Percentiles rank a stretch among this genome's conserved stretches.
Evolutionary conservation across 2,113 vertebrate genomes (phyloP).

Genomic region (Eclectus roratus): DNA sequence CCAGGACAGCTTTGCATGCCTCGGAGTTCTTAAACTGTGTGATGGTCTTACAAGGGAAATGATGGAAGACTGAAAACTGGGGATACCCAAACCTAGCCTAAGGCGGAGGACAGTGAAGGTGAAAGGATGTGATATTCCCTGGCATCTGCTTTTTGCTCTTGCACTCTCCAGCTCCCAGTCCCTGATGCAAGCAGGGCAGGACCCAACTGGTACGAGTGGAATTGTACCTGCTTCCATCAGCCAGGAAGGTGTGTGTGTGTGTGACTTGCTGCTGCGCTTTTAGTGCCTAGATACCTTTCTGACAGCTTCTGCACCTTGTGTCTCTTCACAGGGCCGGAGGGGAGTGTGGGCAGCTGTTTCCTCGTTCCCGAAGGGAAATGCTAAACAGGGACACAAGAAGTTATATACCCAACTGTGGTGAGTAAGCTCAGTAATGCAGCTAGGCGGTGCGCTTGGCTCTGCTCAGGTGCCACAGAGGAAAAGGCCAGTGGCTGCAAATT

Average conservation of each 20-base stretch:
- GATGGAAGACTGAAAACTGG: neutral
- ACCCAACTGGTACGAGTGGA: neutral
- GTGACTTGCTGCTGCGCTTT: neutral
- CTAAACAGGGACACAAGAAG: neutral
- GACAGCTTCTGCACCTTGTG: neutral
- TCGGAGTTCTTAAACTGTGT: neutral
- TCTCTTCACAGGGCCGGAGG: neutral
- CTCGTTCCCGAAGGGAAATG: neutral
- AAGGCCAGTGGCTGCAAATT: conserved; percentile 22
- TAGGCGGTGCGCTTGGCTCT: neutral
- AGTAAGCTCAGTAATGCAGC: neutral
- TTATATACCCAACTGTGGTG: rapidly evolving
- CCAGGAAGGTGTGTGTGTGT: rapidly evolving
- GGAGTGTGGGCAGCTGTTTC: neutral
- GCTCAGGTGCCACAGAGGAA: neutral
- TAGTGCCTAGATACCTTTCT: neutral
- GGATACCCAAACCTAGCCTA: neutral
- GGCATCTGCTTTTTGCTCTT: neutral
- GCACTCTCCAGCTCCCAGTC: neutral
- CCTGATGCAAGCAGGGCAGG: neutral
- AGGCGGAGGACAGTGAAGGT: neutral
- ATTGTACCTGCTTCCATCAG: neutral
- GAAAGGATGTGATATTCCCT: neutral
- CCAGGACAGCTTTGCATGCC: neutral
- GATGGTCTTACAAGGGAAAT: neutral